Conservation (phyloP, 2,797 vertebrate species). For the Syncerus caffer region DNA sequence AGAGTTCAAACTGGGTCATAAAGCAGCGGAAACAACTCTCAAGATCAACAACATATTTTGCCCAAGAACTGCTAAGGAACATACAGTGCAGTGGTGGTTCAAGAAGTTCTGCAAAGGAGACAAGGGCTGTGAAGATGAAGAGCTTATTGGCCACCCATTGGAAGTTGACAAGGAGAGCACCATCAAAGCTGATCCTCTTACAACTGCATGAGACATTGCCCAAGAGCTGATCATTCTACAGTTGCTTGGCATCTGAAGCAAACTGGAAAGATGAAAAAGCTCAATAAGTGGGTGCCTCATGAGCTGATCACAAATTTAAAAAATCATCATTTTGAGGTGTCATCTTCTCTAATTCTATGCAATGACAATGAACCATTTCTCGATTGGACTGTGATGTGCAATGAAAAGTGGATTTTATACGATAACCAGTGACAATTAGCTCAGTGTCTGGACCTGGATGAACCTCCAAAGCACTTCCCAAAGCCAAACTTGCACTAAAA, state of each 20-base stretch:
- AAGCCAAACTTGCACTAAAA: not conserved
- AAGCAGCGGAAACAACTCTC: not conserved
- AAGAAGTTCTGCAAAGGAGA: not conserved
- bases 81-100: not conserved
- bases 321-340: not conserved
- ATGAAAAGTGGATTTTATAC: not conserved
- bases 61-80: not conserved
- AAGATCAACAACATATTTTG: not conserved
- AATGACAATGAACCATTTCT: not conserved
- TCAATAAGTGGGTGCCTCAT: not conserved
- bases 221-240: not conserved
- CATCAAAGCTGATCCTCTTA: not conserved
- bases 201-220: fast-evolving
- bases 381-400: fast-evolving
- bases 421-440: not conserved
- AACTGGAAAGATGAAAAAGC: not conserved
- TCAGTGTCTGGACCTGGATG: not conserved
- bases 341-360: not conserved
- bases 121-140: not conserved
- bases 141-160: not conserved
- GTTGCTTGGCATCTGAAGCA: not conserved
- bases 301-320: not conserved
- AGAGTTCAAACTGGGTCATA: not conserved
- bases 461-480: not conserved
- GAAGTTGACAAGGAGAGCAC: not conserved